Conservation (phyloP, 1,140 invertebrate genomes). For the Cydia amplana region DNA sequence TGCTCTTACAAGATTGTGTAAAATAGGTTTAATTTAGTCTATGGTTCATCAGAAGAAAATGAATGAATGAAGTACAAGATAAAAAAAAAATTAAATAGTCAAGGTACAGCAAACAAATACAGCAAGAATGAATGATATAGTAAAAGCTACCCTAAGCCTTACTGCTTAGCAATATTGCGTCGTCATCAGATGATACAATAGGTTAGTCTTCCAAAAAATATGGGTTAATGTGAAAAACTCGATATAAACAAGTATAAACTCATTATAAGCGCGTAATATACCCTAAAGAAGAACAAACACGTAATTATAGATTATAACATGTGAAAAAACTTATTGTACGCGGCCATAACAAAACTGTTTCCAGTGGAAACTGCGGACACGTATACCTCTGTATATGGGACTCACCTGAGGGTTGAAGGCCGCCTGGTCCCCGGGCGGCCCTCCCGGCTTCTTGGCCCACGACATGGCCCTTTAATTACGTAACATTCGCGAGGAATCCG, state of each 20-base stretch:
- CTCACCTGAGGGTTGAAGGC: conserved; percentile 59
- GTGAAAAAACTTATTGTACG: not conserved
- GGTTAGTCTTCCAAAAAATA: not conserved
- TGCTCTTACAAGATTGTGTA: too few relatives aligned
- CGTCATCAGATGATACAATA: conserved; percentile 5
- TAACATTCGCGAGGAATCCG: conserved; percentile 67
- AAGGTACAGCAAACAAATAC: not conserved
- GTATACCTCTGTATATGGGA: conserved; percentile 59
- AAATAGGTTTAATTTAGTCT: too few relatives aligned
- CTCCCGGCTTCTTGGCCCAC: conserved; percentile 73
- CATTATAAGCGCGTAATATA: not conserved
- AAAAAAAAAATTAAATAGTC: not conserved
- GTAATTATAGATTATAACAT: not conserved
- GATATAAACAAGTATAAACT: not conserved
- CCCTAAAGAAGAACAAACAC: not conserved
- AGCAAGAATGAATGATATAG: not conserved
- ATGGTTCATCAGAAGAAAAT: too few relatives aligned
- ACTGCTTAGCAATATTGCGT: not conserved
- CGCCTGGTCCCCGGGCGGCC: conserved; percentile 57
- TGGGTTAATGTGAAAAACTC: not conserved
- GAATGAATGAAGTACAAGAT: not conserved
- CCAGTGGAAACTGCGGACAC: conserved; percentile 63
- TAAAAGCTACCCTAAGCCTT: not conserved
- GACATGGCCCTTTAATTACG: conserved; percentile 75
- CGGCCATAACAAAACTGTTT: conserved; percentile 34